Base-by-base conservation (phyloP, 2,888 invertebrate genomes). In the Argyresthia goedartella region DNA sequence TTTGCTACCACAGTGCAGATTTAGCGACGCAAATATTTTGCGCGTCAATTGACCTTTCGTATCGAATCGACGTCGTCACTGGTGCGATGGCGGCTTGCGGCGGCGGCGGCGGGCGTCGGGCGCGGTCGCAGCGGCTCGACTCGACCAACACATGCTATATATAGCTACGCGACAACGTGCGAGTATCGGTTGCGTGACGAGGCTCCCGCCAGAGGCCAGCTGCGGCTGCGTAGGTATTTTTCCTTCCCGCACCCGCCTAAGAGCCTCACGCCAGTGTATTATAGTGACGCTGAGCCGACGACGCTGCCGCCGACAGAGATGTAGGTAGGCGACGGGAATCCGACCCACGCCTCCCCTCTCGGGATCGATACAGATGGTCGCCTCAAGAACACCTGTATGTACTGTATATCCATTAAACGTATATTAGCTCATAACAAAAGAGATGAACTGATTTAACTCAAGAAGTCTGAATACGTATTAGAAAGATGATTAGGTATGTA, bases 41-140 rank as follows among this genome's bases (percentile, higher is more conserved):
- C 80, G 81, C 81, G 85, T 82, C 84, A 85, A 85, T 85, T 86
- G 85, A 85, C 85, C 85, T 86, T 85, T 86, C 82, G 78, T 79
- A 81, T 77, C 78, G 70, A 76, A 73, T 69, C 73, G 81, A 71
- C 71, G 79, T n/a, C n/a, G n/a, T n/a, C n/a, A n/a, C n/a, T n/a
- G n/a, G 58, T 68, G 69, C 67, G 62, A 69, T n/a, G 66, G 62
- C 64, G 61, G 62, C 69, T 67, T 69, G 69, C 66, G 66, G 69
- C 63, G 69, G 63, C 62, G 64, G 60, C 66, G 67, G 64, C 66
- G 69, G 66, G 60, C 63, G 71, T 73, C 76, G 75, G 77, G 69
- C 72, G 76, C 75, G 73, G 75, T 64, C 73, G 71, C 74, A 67
- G 71, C 71, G 75, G 72, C 76, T 68, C 63, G 60, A n/a, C n/a